phyloP scores from a whole-genome alignment of 2,113 vertebrate species.

The Paramisgurnus dabryanus region DNA sequence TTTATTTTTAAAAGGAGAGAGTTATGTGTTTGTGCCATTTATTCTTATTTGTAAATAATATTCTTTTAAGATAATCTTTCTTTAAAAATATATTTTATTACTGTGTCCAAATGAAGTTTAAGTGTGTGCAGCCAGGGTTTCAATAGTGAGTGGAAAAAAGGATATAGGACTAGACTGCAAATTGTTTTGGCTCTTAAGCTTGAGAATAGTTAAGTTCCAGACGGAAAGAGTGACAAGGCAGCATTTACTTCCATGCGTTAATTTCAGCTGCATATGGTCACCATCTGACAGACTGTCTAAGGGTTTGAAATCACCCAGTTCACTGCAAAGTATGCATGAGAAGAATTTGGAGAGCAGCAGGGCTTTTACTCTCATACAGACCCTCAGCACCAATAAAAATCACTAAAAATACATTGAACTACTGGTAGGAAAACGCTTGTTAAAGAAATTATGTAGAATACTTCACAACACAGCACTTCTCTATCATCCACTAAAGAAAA shows the following conservation, averaged over 20 bases:
- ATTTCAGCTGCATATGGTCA: slow-evolving; percentile 37
- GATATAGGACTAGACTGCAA: slow-evolving; percentile 57
- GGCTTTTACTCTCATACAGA: neutral
- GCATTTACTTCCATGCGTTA: slow-evolving; percentile 21
- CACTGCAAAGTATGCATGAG: slow-evolving; percentile 27
- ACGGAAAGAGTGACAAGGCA: slow-evolving; percentile 48
- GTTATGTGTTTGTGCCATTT: too few relatives aligned
- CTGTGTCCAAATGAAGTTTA: too few relatives aligned
- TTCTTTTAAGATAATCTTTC: too few relatives aligned
- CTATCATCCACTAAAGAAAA: neutral
- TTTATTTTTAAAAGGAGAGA: too few relatives aligned
- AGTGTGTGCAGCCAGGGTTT: neutral
- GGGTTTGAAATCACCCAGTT: slow-evolving; percentile 17
- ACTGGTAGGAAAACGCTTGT: slow-evolving; percentile 22
- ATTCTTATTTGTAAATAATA: too few relatives aligned
- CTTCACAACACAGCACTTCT: neutral
- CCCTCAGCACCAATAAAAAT: slow-evolving; percentile 13
- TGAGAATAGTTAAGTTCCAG: slow-evolving; percentile 45
- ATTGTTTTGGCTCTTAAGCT: slow-evolving; percentile 60
- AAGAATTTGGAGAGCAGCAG: slow-evolving; percentile 17
- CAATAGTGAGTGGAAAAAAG: neutral
- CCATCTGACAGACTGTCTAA: slow-evolving; percentile 42
- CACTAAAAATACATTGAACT: slow-evolving; percentile 12
- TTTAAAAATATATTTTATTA: too few relatives aligned
- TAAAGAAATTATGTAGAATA: neutral